These are phyloP conservation scores for Trypoxylus dichotomus DNA, from an alignment of 1,140 invertebrate species.

Conservation along the genomic window DNA sequence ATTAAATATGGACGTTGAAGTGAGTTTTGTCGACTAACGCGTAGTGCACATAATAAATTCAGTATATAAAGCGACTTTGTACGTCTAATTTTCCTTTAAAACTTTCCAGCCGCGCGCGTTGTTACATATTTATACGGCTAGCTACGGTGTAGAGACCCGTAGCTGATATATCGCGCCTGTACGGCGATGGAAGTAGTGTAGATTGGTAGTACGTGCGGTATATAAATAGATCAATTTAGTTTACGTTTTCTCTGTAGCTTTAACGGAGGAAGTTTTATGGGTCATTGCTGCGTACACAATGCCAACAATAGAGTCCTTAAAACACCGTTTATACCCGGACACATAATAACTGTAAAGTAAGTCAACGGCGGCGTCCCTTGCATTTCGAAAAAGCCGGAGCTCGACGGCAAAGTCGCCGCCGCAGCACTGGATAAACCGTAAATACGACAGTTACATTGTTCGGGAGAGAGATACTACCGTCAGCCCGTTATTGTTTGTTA, in stretches of 20 bases:
- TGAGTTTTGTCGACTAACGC: too few species aligned
- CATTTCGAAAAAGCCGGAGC: conserved; percentile 10
- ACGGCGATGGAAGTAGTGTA: not conserved
- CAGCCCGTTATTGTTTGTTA: conserved; percentile 6
- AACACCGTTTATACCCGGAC: conserved; percentile 20
- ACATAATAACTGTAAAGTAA: conserved; percentile 26
- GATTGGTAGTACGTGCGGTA: not conserved
- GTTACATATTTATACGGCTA: not conserved
- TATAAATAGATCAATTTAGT: conserved; percentile 24
- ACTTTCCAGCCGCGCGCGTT: not conserved
- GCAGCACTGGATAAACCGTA: conserved; percentile 10
- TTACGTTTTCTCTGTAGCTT: conserved; percentile 16
- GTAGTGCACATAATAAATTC: too few species aligned
- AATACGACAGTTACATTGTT: conserved; percentile 24
- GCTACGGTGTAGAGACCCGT: not conserved
- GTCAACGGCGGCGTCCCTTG: conserved; percentile 9
- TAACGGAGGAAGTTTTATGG: conserved; percentile 20
- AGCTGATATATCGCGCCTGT: not conserved
- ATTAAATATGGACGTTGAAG: too few species aligned
- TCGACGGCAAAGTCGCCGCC: not conserved
- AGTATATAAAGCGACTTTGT: too few species aligned
- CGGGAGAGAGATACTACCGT: not conserved
- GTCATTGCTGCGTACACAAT: conserved; percentile 24
- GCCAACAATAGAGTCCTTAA: conserved; percentile 18
- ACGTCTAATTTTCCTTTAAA: conserved; percentile 10